Base-by-base conservation (phyloP, 2,888 invertebrate species). In the Eristalis tenax region DNA sequence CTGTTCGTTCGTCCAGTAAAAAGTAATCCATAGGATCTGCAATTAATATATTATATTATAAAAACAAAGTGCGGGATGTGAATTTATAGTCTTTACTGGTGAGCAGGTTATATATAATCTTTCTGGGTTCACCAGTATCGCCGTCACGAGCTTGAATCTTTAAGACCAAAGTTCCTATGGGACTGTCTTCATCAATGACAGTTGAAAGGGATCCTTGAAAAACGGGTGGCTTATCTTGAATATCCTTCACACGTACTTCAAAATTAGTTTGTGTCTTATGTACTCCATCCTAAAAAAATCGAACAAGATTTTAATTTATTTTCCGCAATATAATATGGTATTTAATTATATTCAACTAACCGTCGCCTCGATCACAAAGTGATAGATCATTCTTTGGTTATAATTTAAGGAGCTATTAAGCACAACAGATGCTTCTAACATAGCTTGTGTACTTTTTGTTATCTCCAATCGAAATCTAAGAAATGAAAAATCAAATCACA, bases 11-110 rank as follows among this genome's bases (percentile, higher is more conserved):
- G 92, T 98, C 96, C 90, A 98, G 92, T 18, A 96, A 93, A 91
- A 98, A 98, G 91, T 97, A 97, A 91, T 97, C 97, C 93, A 96
- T 94, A 0, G 98, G 98, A 94, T 98, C 98, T 97, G 92, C 57
- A 89, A 86, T 59, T 43, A 28, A 43, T 35, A 28, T 8, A 8
- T 15, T 22, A 2, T 26, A 13, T 26, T 8, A 15, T 8, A 26
- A 28, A 13, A 8, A 75, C 15, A n/a, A 23, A 57, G 68, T 5
- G 23, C 26, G 2, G 11, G 3, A 61, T 78, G 18, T 13, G 2
- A 89, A 18, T 18, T 18, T n/a, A 50, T n/a, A 50, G 8, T 50
- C 18, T 95, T 94, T 93, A 97, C 97, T 97, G 86, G 96, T 96
- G 22, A 97, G 94, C 43, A 98, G 94, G 91, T 97, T 96, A 91